Conservation (phyloP, 2,113 vertebrate genomes). For the Oenanthe oenanthe region DNA sequence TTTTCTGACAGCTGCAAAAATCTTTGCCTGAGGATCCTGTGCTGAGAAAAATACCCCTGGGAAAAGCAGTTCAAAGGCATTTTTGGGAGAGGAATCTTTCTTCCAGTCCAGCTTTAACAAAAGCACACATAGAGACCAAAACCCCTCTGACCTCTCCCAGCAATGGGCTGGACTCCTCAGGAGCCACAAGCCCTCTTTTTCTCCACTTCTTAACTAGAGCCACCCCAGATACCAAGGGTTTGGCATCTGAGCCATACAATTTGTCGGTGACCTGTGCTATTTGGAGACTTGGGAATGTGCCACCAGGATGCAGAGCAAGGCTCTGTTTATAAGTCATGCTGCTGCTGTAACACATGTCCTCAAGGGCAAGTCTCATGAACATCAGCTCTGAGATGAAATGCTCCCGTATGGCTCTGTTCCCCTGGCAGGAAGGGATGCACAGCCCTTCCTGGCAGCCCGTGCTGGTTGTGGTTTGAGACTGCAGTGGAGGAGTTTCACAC, state of each 20-base stretch:
- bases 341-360: background rate
- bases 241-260: background rate
- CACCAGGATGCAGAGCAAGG: background rate
- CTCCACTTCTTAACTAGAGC: background rate
- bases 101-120: background rate
- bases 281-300: background rate
- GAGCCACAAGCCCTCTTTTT: background rate
- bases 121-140: background rate
- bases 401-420: background rate
- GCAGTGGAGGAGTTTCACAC: background rate
- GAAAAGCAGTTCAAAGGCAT: background rate
- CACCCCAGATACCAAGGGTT: background rate
- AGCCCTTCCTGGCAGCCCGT: fast-evolving
- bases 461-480: background rate
- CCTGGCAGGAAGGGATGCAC: fast-evolving
- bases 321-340: background rate
- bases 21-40: background rate
- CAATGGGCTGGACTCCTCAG: background rate
- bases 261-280: background rate
- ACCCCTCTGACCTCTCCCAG: background rate
- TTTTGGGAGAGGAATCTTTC: background rate
- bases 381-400: background rate
- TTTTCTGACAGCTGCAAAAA: background rate
- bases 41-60: background rate
- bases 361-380: background rate